Evolutionary conservation across 2,113 vertebrate species (phyloP).

Genomic region (Melanocharis versteri): DNA sequence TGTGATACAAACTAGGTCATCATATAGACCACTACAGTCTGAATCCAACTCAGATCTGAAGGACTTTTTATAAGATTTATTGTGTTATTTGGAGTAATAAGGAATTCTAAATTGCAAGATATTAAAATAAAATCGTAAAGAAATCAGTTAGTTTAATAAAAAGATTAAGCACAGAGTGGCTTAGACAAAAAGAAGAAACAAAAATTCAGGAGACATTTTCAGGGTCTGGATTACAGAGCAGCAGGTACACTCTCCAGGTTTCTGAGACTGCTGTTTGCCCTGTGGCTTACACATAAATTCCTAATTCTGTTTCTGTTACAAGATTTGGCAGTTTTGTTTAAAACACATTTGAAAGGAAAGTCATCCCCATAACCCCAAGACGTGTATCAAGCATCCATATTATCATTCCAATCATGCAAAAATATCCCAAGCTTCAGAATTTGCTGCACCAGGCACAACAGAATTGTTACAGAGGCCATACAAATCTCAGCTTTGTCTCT

Average conservation of each 20-base stretch:
- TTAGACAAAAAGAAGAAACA: neutral
- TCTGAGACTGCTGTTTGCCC: neutral
- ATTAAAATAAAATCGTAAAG: neutral
- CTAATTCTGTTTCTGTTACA: neutral
- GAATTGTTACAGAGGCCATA: neutral
- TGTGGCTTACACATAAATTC: neutral
- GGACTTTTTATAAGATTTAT: neutral
- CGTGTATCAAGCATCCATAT: rapidly evolving
- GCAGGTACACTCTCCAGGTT: neutral
- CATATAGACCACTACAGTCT: neutral
- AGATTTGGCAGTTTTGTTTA: neutral
- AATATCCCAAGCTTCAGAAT: neutral
- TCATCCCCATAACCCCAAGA: rapidly evolving
- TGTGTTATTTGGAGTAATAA: neutral
- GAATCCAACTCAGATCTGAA: neutral
- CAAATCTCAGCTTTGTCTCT: neutral
- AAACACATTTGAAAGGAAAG: neutral
- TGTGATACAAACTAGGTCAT: neutral
- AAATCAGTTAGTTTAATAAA: neutral
- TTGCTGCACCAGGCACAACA: neutral
- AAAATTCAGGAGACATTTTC: neutral
- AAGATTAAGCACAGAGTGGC: neutral
- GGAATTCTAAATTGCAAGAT: neutral
- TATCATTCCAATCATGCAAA: neutral
- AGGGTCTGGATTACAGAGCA: neutral